Evolutionary conservation across 2,888 invertebrate genomes (phyloP).

Genomic region (Hypercompe scribonia): DNA sequence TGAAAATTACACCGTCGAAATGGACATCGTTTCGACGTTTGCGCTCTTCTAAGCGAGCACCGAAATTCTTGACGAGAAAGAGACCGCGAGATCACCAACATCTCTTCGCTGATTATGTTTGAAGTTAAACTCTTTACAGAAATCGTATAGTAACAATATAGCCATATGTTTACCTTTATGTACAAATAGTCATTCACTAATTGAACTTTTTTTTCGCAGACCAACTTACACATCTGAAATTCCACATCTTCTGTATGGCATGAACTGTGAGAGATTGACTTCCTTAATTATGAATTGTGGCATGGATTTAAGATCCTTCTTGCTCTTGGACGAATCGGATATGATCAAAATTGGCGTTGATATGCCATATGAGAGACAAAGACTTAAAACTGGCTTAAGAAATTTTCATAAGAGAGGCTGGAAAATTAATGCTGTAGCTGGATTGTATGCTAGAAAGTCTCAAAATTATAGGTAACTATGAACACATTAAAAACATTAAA

Average conservation of each 20-base stretch:
- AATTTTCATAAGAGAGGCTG: constrained; percentile 87
- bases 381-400: constrained; percentile 83
- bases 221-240: constrained; percentile 85
- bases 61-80: too few relatives aligned
- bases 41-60: too few relatives aligned
- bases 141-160: too few relatives aligned
- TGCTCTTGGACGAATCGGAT: constrained; percentile 86
- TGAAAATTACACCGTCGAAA: too few relatives aligned
- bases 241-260: constrained; percentile 85
- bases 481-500: too few relatives aligned
- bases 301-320: constrained; percentile 85
- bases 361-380: constrained; percentile 87
- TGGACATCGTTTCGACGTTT: too few relatives aligned
- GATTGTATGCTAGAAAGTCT: constrained; percentile 73
- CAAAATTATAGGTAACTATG: constrained; percentile 79
- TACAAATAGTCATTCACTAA: neutral
- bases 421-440: constrained; percentile 79
- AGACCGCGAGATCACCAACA: too few relatives aligned
- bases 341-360: constrained; percentile 86
- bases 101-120: too few relatives aligned
- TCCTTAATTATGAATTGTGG: constrained; percentile 77
- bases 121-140: too few relatives aligned
- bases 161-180: neutral
- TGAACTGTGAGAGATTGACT: constrained; percentile 85
- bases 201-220: constrained; percentile 61